phyloP scores from a whole-genome alignment of 2,797 vertebrate species.

The Rhynchonycteris naso region DNA sequence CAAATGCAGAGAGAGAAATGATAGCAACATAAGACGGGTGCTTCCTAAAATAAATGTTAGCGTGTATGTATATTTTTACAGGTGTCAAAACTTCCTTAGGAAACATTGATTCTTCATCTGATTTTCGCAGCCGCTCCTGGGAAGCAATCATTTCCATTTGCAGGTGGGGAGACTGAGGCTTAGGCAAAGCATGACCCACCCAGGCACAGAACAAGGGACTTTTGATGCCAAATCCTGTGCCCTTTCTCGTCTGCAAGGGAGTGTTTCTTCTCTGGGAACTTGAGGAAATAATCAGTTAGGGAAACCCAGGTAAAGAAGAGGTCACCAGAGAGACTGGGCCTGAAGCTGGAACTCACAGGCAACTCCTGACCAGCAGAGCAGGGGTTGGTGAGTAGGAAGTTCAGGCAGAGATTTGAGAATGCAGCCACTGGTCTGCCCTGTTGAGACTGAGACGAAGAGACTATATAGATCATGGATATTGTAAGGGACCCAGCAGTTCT shows the following conservation, averaged over 20 bases:
- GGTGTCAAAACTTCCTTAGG: not conserved
- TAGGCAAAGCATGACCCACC: not conserved
- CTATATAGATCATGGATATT: not conserved
- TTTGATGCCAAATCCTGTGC: not conserved
- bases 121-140: not conserved
- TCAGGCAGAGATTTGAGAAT: not conserved
- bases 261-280: not conserved
- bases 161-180: not conserved
- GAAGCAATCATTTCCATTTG: not conserved
- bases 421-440: not conserved
- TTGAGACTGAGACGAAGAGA: not conserved
- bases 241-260: not conserved
- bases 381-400: not conserved
- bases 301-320: not conserved
- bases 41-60: slow-evolving; percentile 47
- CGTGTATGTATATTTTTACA: not conserved
- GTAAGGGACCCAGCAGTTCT: not conserved
- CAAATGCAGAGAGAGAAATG: not conserved
- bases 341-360: not conserved
- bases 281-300: not conserved
- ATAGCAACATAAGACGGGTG: not conserved
- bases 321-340: not conserved
- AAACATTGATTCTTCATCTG: not conserved
- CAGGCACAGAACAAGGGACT: not conserved
- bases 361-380: not conserved